Evolutionary conservation across 2,113 vertebrate genomes (phyloP).

Genomic region (Lonchura striata): DNA sequence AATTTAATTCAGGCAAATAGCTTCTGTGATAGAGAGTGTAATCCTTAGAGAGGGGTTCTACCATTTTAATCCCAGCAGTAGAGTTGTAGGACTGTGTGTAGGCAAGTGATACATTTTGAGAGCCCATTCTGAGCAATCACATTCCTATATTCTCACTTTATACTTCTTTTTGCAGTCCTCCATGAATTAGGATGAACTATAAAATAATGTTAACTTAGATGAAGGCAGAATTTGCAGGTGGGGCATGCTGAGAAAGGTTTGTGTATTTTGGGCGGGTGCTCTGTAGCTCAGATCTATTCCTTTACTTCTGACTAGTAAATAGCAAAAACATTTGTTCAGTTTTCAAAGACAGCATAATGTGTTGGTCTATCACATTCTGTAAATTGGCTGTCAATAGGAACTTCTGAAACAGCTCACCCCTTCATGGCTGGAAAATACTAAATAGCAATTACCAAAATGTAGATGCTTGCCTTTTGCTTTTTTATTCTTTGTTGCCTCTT

Average conservation of each 20-base stretch:
- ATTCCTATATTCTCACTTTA: neutral
- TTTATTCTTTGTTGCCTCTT: neutral
- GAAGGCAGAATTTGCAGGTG: neutral
- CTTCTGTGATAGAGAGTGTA: neutral
- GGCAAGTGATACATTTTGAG: neutral
- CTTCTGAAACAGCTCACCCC: neutral
- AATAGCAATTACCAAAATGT: neutral
- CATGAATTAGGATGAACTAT: neutral
- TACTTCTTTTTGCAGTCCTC: neutral
- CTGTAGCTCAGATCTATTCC: neutral
- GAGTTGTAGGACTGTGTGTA: neutral
- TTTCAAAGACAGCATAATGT: conserved; percentile 41
- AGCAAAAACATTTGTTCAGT: conserved; percentile 14
- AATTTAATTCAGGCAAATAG: neutral
- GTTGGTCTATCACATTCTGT: neutral
- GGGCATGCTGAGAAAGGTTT: neutral
- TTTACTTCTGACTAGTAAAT: neutral
- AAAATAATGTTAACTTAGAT: neutral
- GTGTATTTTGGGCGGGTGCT: neutral
- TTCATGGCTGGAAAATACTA: neutral
- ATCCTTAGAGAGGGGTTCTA: neutral
- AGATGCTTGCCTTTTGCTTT: neutral
- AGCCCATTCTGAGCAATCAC: neutral
- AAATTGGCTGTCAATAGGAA: neutral
- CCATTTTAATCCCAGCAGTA: neutral